These are phyloP conservation scores for Microctonus brassicae DNA, from an alignment of 2,888 invertebrate genomes.

Conservation along the genomic window DNA sequence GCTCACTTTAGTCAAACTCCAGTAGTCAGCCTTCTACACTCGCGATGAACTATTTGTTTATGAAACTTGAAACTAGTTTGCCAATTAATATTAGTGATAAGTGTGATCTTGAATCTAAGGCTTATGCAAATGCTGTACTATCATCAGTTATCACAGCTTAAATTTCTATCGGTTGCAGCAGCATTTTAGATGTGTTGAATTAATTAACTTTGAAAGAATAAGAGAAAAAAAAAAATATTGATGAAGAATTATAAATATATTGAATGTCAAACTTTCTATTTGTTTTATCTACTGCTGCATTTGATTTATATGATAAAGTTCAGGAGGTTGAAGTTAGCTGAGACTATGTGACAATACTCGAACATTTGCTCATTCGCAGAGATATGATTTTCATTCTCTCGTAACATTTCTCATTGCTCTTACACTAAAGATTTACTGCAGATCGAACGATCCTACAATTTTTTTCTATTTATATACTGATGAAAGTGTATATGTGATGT, in stretches of 20 bases:
- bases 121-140: not conserved
- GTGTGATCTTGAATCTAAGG: too few relatives aligned
- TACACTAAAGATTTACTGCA: conserved; percentile 23
- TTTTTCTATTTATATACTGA: conserved; percentile 7
- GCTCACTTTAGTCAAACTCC: conserved; percentile 10
- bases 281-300: not conserved
- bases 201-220: too few relatives aligned
- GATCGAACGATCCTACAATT: conserved; percentile 20
- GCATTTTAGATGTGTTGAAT: too few relatives aligned
- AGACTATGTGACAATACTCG: not conserved
- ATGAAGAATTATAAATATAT: too few relatives aligned
- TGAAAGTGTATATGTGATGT: not conserved
- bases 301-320: not conserved
- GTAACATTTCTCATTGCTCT: conserved; percentile 14
- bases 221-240: too few relatives aligned
- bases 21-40: conserved; percentile 13
- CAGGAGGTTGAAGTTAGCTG: not conserved
- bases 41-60: conserved; percentile 18
- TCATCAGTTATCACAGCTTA: not conserved
- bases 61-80: not conserved
- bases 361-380: not conserved
- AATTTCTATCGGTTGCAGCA: not conserved
- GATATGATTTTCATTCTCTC: not conserved
- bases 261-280: not conserved
- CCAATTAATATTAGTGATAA: not conserved